A percentile compares a stretch with the other conserved stretches of the same genome.
phyloP scores from a whole-genome alignment of 2,113 vertebrate genomes.

The Oxyruncus cristatus region DNA sequence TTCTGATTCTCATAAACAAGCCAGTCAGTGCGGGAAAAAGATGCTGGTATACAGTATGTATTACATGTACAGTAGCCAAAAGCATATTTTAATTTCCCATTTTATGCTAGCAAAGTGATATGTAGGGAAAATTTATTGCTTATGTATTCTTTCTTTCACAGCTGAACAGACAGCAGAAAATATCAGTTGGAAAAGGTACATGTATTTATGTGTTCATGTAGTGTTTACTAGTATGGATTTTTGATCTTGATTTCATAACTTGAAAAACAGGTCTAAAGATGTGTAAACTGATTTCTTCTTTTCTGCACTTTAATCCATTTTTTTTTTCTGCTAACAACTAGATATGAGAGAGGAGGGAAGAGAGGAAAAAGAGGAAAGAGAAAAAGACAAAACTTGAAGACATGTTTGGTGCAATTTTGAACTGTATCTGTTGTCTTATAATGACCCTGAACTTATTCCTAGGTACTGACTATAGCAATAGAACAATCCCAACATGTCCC shows the following conservation, averaged over 20 bases:
- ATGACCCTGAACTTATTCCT: background rate
- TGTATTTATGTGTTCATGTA: background rate
- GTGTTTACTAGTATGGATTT: background rate
- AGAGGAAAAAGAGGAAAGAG: background rate
- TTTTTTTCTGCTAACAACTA: background rate
- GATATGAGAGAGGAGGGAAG: background rate
- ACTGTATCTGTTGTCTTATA: background rate
- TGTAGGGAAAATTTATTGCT: background rate
- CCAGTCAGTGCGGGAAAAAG: background rate
- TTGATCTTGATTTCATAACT: background rate
- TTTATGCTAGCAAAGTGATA: background rate
- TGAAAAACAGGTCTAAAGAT: background rate
- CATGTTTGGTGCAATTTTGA: background rate
- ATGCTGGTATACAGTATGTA: background rate
- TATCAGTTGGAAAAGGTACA: background rate
- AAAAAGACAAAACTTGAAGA: background rate
- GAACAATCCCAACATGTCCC: background rate
- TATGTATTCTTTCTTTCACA: background rate
- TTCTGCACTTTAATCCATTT: background rate
- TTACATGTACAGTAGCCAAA: background rate
- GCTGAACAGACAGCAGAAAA: background rate
- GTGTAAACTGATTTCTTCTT: background rate
- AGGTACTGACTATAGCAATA: background rate
- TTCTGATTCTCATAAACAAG: background rate
- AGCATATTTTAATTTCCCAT: background rate